phyloP scores from a whole-genome alignment of 2,797 vertebrate genomes.

The Nasua narica region DNA sequence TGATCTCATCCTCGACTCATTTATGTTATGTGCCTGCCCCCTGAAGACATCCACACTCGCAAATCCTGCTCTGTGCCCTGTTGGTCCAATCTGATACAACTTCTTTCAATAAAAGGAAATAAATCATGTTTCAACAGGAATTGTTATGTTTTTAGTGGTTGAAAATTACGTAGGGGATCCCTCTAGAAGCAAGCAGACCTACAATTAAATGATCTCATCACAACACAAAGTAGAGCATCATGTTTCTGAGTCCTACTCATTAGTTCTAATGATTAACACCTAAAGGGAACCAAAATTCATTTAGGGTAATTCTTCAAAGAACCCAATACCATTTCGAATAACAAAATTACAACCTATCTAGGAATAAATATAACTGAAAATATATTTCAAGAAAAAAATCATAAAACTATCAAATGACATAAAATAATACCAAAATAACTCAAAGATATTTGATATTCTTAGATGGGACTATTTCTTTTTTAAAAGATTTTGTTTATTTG shows the following conservation, averaged over 20 bases:
- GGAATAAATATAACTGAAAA: constrained; percentile 10
- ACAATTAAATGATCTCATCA: neutral
- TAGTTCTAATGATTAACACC: neutral
- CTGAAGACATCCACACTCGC: neutral
- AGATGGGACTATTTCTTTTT: neutral
- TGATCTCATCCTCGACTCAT: neutral
- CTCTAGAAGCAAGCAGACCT: neutral
- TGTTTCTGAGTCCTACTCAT: neutral
- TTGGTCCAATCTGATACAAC: neutral
- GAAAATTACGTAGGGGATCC: neutral
- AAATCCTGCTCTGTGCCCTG: neutral
- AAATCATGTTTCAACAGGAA: neutral
- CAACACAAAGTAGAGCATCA: neutral
- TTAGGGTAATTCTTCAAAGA: neutral
- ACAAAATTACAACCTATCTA: neutral
- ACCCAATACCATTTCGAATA: neutral
- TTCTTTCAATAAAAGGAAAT: neutral
- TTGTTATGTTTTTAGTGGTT: neutral
- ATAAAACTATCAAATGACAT: neutral
- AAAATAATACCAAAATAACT: neutral
- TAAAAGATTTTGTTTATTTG: neutral
- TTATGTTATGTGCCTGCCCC: neutral
- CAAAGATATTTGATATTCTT: neutral
- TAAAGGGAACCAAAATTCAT: neutral
- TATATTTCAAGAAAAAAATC: constrained; percentile 16